Percentiles rank a stretch among this genome's conserved stretches.
Conservation (phyloP, 2,113 vertebrate genomes). For the Telmatochromis bifrenatus region DNA sequence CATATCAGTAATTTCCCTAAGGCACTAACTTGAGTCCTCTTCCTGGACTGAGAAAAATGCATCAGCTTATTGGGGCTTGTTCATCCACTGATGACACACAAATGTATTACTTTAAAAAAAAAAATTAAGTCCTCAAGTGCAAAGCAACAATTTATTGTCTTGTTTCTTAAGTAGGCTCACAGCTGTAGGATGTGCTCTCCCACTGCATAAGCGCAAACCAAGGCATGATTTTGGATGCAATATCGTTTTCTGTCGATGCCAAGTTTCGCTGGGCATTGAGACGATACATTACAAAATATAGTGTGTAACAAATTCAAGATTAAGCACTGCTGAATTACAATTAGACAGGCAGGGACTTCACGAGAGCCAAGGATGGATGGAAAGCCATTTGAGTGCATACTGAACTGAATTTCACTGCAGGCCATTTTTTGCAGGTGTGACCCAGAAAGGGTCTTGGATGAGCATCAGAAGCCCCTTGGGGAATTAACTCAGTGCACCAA, state of each 20-base stretch:
- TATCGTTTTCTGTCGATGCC: slow-evolving; percentile 11
- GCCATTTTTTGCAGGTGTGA: slow-evolving; percentile 50
- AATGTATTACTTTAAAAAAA: not conserved
- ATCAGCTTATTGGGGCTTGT: slow-evolving; percentile 2
- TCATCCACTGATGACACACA: slow-evolving; percentile 10
- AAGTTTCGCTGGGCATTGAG: slow-evolving; percentile 14
- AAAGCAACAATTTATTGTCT: not conserved
- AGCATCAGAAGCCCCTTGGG: slow-evolving; percentile 1
- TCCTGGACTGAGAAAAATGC: slow-evolving; percentile 21
- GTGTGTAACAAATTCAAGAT: slow-evolving; percentile 60
- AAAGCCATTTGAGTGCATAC: slow-evolving; percentile 12
- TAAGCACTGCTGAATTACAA: slow-evolving; percentile 55
- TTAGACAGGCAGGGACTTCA: slow-evolving; percentile 28
- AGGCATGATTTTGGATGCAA: slow-evolving; percentile 42
- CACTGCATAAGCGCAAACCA: slow-evolving; percentile 24
- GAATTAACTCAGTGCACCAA: slow-evolving; percentile 9
- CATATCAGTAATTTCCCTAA: slow-evolving; percentile 33
- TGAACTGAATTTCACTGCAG: not conserved
- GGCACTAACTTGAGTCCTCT: not conserved
- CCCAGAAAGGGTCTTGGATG: slow-evolving; percentile 44
- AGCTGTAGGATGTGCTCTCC: slow-evolving; percentile 19
- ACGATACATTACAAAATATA: slow-evolving; percentile 42
- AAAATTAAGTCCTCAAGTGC: not conserved
- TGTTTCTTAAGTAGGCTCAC: slow-evolving; percentile 7
- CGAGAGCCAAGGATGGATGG: slow-evolving; percentile 9